Evolutionary conservation across 2,113 vertebrate species (phyloP).

Genomic region (Solenodon paradoxus): DNA sequence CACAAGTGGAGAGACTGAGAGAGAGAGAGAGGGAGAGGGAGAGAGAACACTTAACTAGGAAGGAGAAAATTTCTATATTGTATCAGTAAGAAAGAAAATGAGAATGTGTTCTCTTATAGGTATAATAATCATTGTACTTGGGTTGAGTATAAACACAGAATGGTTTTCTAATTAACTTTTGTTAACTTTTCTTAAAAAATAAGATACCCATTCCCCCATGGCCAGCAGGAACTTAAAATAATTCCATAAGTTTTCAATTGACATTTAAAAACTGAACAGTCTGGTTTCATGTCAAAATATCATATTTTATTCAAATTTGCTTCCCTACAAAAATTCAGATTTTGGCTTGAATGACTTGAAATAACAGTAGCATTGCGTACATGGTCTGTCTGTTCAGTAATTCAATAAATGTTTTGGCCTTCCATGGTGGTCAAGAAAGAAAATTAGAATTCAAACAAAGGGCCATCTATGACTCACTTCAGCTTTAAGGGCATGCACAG

Average conservation of each 20-base stretch:
- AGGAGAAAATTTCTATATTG: not conserved
- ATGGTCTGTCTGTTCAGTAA: too few species aligned
- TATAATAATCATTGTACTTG: rapidly evolving
- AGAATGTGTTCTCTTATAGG: too few species aligned
- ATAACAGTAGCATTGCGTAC: not conserved
- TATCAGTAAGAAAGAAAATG: too few species aligned
- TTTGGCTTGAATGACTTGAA: not conserved
- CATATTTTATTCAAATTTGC: not conserved
- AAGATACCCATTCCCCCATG: not conserved
- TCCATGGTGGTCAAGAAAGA: not conserved
- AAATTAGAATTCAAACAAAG: not conserved
- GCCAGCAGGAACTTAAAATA: not conserved
- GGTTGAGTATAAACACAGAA: not conserved
- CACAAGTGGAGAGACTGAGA: not conserved
- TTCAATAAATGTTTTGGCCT: not conserved
- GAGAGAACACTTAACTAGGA: not conserved
- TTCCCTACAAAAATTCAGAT: not conserved
- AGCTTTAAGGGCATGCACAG: not conserved
- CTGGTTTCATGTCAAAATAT: not conserved
- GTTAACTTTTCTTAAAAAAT: not conserved
- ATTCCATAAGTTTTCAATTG: not conserved
- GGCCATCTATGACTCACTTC: not conserved
- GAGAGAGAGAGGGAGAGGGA: not conserved
- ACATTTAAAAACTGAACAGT: not conserved
- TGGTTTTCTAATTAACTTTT: not conserved